Conservation (phyloP, 2,113 vertebrate species). For the Engystomops pustulosus region DNA sequence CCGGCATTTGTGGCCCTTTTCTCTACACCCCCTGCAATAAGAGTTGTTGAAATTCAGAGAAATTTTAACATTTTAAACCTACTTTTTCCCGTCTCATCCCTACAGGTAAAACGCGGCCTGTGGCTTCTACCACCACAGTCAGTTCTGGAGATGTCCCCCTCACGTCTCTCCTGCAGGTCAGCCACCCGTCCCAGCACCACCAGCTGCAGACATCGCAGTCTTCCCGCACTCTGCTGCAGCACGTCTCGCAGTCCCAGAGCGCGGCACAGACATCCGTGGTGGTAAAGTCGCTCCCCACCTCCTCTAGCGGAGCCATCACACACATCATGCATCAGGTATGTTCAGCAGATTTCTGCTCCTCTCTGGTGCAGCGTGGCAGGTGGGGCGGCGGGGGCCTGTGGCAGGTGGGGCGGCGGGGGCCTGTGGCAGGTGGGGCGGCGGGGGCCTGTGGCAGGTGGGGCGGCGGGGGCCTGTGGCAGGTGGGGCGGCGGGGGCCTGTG, state of each 20-base stretch:
- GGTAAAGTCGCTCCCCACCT: constrained; percentile 79
- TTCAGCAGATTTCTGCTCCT: no score
- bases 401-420: no score
- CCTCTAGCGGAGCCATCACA: constrained; percentile 77
- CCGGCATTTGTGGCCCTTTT: no score
- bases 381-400: no score
- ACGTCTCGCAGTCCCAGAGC: constrained; percentile 80
- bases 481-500: no score
- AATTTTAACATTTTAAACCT: no score
- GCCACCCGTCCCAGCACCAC: constrained; percentile 76
- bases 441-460: no score
- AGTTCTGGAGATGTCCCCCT: constrained; percentile 69
- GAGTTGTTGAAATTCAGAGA: no score
- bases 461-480: no score
- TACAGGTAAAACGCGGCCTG: constrained; percentile 68
- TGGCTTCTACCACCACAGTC: constrained; percentile 63
- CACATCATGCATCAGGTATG: constrained; percentile 85
- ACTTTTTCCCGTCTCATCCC: constrained; percentile 40
- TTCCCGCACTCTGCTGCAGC: constrained; percentile 78
- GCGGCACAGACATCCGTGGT: constrained; percentile 80
- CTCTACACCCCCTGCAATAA: no score
- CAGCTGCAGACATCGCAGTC: constrained; percentile 76
- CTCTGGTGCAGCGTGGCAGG: no score
- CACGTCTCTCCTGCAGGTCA: constrained; percentile 77
- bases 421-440: no score